A percentile compares a stretch with the other conserved stretches of the same genome.
Evolutionary conservation across 2,888 invertebrate genomes (phyloP).

Genomic region (Lymantria monacha): DNA sequence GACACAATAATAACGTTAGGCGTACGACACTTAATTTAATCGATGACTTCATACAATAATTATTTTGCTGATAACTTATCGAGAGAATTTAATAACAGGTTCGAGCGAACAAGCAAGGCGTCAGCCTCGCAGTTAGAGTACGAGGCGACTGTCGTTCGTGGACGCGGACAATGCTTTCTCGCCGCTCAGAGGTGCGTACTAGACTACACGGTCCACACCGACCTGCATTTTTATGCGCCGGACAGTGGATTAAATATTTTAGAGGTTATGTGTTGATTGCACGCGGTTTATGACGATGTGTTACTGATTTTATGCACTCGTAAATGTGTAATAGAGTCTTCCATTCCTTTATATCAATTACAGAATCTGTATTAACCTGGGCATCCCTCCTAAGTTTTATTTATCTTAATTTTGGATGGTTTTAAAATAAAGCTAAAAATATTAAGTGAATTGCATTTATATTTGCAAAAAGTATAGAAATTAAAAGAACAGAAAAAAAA

Average conservation of each 20-base stretch:
- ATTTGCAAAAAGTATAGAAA: too few species aligned
- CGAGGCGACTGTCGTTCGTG: slow-evolving; percentile 46
- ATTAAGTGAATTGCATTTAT: too few species aligned
- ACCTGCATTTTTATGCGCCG: slow-evolving; percentile 70
- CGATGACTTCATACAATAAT: slow-evolving; percentile 79
- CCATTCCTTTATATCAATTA: too few species aligned
- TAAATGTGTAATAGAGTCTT: too few species aligned
- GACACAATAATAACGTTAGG: slow-evolving; percentile 15
- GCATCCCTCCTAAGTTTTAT: too few species aligned
- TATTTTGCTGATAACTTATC: slow-evolving; percentile 77
- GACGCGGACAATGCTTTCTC: slow-evolving; percentile 24
- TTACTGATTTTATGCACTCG: too few species aligned
- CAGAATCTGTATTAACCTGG: too few species aligned
- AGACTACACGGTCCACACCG: slow-evolving; percentile 37
- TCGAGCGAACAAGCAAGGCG: slow-evolving; percentile 46
- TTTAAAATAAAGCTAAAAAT: too few species aligned
- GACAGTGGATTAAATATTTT: slow-evolving; percentile 62
- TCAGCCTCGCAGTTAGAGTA: slow-evolving; percentile 51
- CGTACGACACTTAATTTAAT: slow-evolving; percentile 58
- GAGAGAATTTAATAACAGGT: slow-evolving; percentile 36
- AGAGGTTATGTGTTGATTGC: slow-evolving; percentile 72
- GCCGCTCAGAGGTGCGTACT: slow-evolving; percentile 23
- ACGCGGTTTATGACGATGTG: slow-evolving; percentile 16
- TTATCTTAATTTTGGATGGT: too few species aligned
- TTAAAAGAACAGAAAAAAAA: too few species aligned